Evolutionary conservation across 1,140 invertebrate genomes (phyloP), one percentile per base, ranked within the genome.

Genomic region (Harlomillsia oculata): DNA sequence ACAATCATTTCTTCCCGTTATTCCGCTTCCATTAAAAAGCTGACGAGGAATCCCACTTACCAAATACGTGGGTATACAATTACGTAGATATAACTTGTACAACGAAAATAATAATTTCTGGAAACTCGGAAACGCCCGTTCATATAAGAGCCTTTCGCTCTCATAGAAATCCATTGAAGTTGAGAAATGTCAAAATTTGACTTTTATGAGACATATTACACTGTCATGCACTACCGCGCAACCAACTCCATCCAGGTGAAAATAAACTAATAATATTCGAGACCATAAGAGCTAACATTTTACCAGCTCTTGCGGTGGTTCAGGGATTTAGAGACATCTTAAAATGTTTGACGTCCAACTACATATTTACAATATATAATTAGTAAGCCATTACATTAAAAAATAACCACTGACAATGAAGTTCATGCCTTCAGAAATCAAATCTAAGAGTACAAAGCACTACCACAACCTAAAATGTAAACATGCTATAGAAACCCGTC

Each of bases 171-270:
- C 8, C 32, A 8, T 9, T 34, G 52, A 53, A 62, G 54, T 63
- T 53, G 55, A 56, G 50, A 64, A 64, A 64, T 64, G 62, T 60
- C 62, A 64, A 60, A 59, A 50, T 57, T 43, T 64, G 62, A 64
- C 62, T 64, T 64, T 64, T 64, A 60, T 43, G 45, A 40, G 53
- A 50, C 58, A 60, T n/a, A n/a, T n/a, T n/a, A 55, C 58, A 60
- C 60, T 63, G 59, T 48, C 53, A 30, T 49, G 30, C 34, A 36
- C 49, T 62, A 56, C 54, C 57, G 56, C 59, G 53, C 49, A 23
- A 30, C 45, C n/a, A 26, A 28, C 26, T 16, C 32, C 14, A 16
- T 5, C 16, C 21, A 50, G 34, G 45, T 29, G 28, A 48, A 48
- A 32, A 32, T 32, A 48, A 48, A 30, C 30, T 28, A 34, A 16